A percentile compares a stretch with the other conserved stretches of the same genome.
Evolutionary conservation across 2,888 invertebrate genomes (phyloP).

Genomic region (Drosophila buzzatii): DNA sequence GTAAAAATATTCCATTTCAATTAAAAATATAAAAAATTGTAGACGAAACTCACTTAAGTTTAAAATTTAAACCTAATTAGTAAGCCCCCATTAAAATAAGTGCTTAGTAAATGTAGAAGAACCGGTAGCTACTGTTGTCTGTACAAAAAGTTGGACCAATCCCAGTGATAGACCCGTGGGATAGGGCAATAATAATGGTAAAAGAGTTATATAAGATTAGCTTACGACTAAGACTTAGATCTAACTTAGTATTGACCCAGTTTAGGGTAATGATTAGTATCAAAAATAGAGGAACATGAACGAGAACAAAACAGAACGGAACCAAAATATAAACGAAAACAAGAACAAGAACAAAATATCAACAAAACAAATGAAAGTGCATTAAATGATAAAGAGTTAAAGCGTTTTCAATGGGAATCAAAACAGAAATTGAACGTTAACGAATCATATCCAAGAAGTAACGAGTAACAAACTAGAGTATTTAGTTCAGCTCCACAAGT

Average conservation of each 20-base stretch:
- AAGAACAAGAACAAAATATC: conserved; percentile 26
- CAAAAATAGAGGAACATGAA: conserved; percentile 25
- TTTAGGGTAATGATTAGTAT: conserved; percentile 48
- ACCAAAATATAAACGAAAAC: conserved; percentile 10
- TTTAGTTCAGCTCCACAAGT: not conserved
- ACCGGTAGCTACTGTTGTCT: conserved; percentile 22
- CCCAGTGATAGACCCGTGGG: conserved; percentile 22
- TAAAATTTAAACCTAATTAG: conserved; percentile 6
- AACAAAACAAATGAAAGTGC: conserved; percentile 37
- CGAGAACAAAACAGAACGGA: conserved; percentile 30
- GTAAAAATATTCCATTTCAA: conserved; percentile 5
- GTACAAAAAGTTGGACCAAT: conserved; percentile 26
- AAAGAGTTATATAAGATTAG: conserved; percentile 5
- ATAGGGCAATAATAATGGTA: conserved; percentile 8
- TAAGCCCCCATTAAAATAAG: conserved; percentile 14
- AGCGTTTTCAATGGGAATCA: conserved; percentile 7
- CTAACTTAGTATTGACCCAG: conserved; percentile 30
- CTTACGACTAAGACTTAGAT: conserved; percentile 32
- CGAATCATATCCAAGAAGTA: conserved; percentile 10
- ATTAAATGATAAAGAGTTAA: conserved; percentile 17
- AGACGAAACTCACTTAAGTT: conserved; percentile 5
- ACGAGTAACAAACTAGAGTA: not conserved
- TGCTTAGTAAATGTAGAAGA: conserved; percentile 21
- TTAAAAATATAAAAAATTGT: not conserved
- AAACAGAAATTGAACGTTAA: conserved; percentile 34